A percentile compares a stretch with the other conserved stretches of the same genome.
phyloP scores from a whole-genome alignment of 2,888 invertebrate genomes.

The Torymus aiolomorphi region DNA sequence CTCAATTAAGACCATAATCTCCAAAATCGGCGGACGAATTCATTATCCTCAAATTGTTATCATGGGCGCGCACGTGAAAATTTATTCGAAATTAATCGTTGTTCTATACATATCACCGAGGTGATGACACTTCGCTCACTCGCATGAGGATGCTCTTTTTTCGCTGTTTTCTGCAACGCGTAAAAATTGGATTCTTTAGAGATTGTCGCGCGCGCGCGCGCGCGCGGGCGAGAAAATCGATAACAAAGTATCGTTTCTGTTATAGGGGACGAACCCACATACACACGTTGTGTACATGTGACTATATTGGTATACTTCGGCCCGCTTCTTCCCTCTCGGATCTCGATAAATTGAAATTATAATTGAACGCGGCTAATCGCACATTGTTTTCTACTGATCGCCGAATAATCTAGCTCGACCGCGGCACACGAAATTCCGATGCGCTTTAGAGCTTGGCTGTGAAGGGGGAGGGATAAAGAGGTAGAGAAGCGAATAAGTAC shows the following conservation, averaged over 20 bases:
- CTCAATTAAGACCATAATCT: too few relatives aligned
- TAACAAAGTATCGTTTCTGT: not conserved
- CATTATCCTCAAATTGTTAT: too few relatives aligned
- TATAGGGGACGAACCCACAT: not conserved
- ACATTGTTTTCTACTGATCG: slow-evolving; percentile 25
- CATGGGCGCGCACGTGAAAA: too few relatives aligned
- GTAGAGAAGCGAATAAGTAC: not conserved
- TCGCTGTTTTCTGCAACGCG: slow-evolving; percentile 16
- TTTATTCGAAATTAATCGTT: too few relatives aligned
- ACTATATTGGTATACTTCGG: not conserved
- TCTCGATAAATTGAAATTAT: slow-evolving; percentile 36
- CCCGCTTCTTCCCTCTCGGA: slow-evolving; percentile 2
- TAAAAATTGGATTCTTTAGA: slow-evolving; percentile 29
- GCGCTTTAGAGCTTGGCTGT: too few relatives aligned
- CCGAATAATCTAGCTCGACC: slow-evolving; percentile 13
- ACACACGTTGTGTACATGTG: not conserved
- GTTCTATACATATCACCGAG: too few relatives aligned
- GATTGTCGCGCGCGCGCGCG: too few relatives aligned
- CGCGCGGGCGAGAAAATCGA: not conserved
- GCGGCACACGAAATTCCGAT: not conserved
- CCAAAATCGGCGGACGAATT: too few relatives aligned
- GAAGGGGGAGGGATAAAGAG: too few relatives aligned
- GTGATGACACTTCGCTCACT: not conserved
- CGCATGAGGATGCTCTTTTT: not conserved
- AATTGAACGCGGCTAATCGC: slow-evolving; percentile 26